Evolutionary conservation across 2,888 invertebrate species (phyloP).

Genomic region (Amphipyra tragopoginis): DNA sequence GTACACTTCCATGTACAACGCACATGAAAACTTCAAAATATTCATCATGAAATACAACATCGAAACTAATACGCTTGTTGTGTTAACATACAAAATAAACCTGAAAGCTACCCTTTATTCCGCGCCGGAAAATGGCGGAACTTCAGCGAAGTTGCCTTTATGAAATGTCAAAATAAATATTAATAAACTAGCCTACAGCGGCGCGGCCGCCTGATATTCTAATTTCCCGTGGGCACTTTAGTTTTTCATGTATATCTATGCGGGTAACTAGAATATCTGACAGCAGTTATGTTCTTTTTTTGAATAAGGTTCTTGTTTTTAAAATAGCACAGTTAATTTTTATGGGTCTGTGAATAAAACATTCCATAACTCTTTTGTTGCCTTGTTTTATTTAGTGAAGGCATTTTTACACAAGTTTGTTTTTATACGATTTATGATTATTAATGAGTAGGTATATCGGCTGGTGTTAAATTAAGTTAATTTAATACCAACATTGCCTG

Average conservation of each 20-base stretch:
- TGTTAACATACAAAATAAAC: constrained; percentile 10
- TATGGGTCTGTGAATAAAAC: too few relatives aligned
- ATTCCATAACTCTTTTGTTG: too few relatives aligned
- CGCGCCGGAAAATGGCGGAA: constrained; percentile 19
- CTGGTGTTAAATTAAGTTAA: too few relatives aligned
- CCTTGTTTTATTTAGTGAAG: too few relatives aligned
- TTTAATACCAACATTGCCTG: too few relatives aligned
- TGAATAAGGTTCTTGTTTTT: not conserved
- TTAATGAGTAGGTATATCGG: too few relatives aligned
- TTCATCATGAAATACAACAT: not conserved
- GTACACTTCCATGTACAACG: too few relatives aligned
- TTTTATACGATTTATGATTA: too few relatives aligned
- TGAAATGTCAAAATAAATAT: constrained; percentile 49
- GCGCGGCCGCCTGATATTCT: constrained; percentile 26
- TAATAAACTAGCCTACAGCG: constrained; percentile 35
- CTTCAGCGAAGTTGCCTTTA: constrained; percentile 19
- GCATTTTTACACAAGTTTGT: too few relatives aligned
- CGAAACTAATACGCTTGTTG: constrained; percentile 3
- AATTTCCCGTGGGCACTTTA: constrained; percentile 54
- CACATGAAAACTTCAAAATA: too few relatives aligned
- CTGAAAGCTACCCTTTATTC: constrained; percentile 16
- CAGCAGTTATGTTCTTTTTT: not conserved
- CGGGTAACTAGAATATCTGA: not conserved
- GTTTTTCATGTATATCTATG: constrained; percentile 35
- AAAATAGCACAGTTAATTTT: too few relatives aligned